Conservation (phyloP, 2,888 invertebrate genomes). For the Standfussiana lucernea region DNA sequence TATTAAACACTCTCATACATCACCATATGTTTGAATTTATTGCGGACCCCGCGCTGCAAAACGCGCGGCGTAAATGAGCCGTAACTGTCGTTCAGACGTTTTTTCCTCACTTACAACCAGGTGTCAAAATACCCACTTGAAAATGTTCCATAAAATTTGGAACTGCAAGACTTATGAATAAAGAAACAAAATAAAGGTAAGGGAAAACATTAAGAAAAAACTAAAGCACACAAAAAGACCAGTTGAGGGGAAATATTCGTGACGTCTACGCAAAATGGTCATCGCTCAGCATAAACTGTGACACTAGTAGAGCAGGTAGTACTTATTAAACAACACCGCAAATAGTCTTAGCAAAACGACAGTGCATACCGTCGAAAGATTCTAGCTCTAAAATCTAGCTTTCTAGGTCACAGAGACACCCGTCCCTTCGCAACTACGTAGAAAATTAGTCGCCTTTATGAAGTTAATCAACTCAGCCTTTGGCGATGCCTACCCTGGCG, state of each 20-base stretch:
- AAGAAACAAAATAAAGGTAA: neutral
- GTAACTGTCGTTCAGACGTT: neutral
- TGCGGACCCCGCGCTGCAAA: neutral
- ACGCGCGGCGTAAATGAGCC: neutral
- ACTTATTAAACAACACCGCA: neutral
- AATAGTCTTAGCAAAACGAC: neutral
- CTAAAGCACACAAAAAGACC: neutral
- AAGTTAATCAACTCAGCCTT: conserved; percentile 43
- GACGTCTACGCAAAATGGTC: neutral
- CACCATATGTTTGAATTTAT: neutral
- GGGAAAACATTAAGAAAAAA: neutral
- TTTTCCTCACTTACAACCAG: neutral
- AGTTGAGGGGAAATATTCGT: neutral
- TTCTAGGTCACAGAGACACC: neutral
- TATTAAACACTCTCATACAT: neutral
- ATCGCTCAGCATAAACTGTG: neutral
- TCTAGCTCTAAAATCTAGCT: conserved; percentile 9
- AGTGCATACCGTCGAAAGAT: neutral
- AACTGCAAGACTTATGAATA: neutral
- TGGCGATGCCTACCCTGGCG: neutral
- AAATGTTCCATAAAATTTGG: too few relatives aligned
- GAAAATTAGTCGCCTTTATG: conserved; percentile 35
- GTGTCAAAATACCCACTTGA: neutral
- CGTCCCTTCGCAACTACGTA: conserved; percentile 6
- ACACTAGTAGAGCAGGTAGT: neutral